Evolutionary conservation across 2,113 vertebrate genomes (phyloP).

Genomic region (Forbesichthys agassizii): DNA sequence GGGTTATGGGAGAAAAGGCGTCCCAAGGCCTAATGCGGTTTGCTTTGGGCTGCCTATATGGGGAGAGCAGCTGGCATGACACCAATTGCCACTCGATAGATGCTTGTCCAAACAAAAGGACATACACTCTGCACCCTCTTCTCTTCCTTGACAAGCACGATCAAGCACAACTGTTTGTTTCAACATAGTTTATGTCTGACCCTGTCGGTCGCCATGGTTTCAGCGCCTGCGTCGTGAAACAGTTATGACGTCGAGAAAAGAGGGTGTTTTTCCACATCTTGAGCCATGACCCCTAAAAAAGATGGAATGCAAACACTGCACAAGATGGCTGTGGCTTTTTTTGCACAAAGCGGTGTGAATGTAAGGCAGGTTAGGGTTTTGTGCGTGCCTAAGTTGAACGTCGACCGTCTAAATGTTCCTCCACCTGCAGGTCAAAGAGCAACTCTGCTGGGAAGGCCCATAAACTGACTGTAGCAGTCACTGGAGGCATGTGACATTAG

Average conservation of each 20-base stretch:
- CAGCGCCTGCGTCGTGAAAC: slow-evolving; percentile 32
- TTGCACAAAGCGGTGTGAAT: background rate
- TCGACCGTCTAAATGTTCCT: background rate
- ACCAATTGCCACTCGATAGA: slow-evolving; percentile 73
- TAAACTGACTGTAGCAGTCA: no score
- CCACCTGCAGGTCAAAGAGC: no score
- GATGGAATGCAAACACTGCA: no score
- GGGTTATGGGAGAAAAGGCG: slow-evolving; percentile 53
- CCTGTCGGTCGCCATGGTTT: slow-evolving; percentile 71
- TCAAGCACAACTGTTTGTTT: slow-evolving; percentile 66
- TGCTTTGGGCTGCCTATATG: slow-evolving; percentile 56
- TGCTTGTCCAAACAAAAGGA: slow-evolving; percentile 56
- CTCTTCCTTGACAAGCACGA: slow-evolving; percentile 8
- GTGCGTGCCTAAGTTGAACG: background rate
- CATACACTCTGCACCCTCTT: slow-evolving; percentile 37
- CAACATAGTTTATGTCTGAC: slow-evolving; percentile 61
- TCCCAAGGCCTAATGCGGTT: slow-evolving; percentile 66
- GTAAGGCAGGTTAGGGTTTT: background rate
- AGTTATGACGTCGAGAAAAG: slow-evolving; percentile 56
- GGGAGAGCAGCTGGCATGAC: slow-evolving; percentile 68
- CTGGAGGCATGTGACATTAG: no score
- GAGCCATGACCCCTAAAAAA: background rate
- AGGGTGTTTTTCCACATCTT: slow-evolving; percentile 25
- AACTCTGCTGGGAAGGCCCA: no score
- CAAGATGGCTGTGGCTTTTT: no score